Evolutionary conservation across 2,113 vertebrate species (phyloP), one percentile per base, ranked within the genome.

Genomic region (Symphodus melops): DNA sequence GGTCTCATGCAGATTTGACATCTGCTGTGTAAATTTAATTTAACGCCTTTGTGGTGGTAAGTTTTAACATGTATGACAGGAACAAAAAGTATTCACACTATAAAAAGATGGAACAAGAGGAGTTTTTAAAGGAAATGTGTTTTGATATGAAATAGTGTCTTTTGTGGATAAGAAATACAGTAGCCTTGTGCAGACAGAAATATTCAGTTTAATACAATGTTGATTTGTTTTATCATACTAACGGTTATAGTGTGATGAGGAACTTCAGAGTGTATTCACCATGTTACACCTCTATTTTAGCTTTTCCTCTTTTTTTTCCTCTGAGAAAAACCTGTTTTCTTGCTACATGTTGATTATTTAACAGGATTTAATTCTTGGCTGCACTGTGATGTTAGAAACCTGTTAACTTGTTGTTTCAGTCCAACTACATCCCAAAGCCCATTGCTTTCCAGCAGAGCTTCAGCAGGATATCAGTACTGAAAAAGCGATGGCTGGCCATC

Each of bases 401-500:
- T 65, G 66, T 77, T 77, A 72, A 55, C 42, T 54, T 81, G 41
- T 80, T 81, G 66, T 83, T 81, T 28, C 55, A 63, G 62, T 73
- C 68, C 59, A 54, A 16, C 53, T 78, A 62, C 20, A 64, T 82
- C 56, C 37, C 33, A 48, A 59, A 87, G 64, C 46, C 59, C 46
- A 65, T 67, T 74, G 68, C 68, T 72, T 79, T 83, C 68, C 61
- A 61, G 55, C 82, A 59, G 56, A 79, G 77, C 51, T 69, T 61
- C 79, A 69, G 64, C 67, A 54, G 41, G 64, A 68, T 85, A 85
- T 81, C 64, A 72, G 71, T 86, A 70, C 77, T 68, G 23, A 84
- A 87, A 86, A 82, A 92, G 77, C 82, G 74, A 91, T 92, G 80
- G 36, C 52, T 80, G 85, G 86, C 86, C 86, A 70, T 82, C 65